Evolutionary conservation across 2,113 vertebrate species (phyloP), one percentile per base, ranked within the genome.

Genomic region (Scomber colias): DNA sequence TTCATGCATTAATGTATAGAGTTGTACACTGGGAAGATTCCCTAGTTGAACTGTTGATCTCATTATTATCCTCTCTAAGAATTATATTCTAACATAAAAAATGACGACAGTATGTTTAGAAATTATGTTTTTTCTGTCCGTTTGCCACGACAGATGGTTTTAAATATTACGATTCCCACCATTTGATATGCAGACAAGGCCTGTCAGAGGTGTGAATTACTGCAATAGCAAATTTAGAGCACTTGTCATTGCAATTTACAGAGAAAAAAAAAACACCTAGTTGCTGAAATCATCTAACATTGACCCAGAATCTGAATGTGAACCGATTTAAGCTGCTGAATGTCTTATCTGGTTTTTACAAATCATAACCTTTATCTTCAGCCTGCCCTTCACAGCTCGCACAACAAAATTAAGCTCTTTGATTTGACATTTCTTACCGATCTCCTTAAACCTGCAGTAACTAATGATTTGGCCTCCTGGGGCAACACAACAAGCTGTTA

Each of bases 121-220:
- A 62, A 79, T 50, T 0, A 1, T 27, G 16, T 12, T 45, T 71
- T 35, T 61, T 71, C 31, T 31, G 21, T 50, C 4, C 8, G 11
- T 66, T 67, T 65, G 62, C 19, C 48, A 0, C 60, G 82, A 77
- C 62, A 66, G 66, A 77, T 70, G 46, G 51, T n/a, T 61, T 15
- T 45, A 70, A 82, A 76, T 71, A 64, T 80, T 80, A 46, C 2
- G 17, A 76, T 64, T 69, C 19, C 59, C 50, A 50, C 54, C 63
- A 46, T 77, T 78, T 75, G n/a, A 57, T 40, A 27, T 50, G 15
- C 14, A 51, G 45, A 48, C 21, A 21, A 70, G 65, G 50, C 16
- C 56, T 76, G 57, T 61, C 53, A 65, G 56, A 65, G 40, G 24
- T 40, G 15, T 86, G 59, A 81, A 50, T 85, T 66, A 70, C 21